phyloP scores from a whole-genome alignment of 1,140 invertebrate genomes.

The Drosophila sproati region DNA sequence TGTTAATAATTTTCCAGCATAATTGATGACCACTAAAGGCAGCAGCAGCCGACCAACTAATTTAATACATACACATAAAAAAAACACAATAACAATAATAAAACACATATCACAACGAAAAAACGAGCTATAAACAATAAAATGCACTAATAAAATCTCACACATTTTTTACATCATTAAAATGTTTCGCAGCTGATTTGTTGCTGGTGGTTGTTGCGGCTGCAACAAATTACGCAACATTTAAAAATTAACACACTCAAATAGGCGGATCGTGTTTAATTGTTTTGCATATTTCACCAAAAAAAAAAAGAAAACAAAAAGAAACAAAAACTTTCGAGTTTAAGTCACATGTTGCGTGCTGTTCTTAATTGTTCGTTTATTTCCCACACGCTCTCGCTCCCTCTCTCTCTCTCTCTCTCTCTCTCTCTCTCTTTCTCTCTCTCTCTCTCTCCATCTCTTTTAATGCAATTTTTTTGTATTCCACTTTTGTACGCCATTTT shows the following conservation, averaged over 20 bases:
- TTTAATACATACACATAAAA: neutral
- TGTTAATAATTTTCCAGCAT: conserved; percentile 61
- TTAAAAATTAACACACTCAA: conserved; percentile 7
- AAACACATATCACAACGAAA: conserved; percentile 53
- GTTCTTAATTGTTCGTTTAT: conserved; percentile 28
- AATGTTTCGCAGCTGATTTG: conserved; percentile 52
- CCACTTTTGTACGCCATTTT: conserved; percentile 10
- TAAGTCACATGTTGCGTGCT: conserved; percentile 13
- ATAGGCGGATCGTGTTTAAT: neutral
- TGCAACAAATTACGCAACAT: conserved; percentile 35
- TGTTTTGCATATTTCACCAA: neutral
- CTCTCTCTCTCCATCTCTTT: neutral
- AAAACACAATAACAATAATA: conserved; percentile 49
- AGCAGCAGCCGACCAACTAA: conserved; percentile 6
- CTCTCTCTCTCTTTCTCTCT: no score
- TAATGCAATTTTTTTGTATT: neutral
- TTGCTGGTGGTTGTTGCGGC: conserved; percentile 25
- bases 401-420: no score
- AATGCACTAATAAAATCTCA: conserved; percentile 76
- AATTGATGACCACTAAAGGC: conserved; percentile 71
- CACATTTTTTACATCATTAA: conserved; percentile 74
- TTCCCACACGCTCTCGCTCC: neutral
- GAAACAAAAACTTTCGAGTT: conserved; percentile 7
- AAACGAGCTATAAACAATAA: conserved; percentile 63
- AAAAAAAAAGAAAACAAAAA: conserved; percentile 11